These are phyloP conservation scores for Chironex yamaguchii DNA, from an alignment of 30 jellyfish, hydroid and myxozoan species.

Conservation along the genomic window DNA sequence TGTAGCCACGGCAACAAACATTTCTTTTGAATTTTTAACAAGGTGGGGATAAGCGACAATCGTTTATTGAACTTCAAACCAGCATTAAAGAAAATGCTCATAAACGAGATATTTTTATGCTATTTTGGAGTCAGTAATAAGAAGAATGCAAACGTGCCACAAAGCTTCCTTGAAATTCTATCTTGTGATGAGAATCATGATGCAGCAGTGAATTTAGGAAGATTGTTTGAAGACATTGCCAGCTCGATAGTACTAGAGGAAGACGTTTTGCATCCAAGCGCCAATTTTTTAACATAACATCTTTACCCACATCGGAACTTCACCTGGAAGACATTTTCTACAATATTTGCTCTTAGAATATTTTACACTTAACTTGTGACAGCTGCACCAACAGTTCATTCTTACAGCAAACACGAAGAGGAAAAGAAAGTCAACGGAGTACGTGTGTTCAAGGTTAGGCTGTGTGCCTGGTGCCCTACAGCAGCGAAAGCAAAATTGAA, in stretches of 20 bases:
- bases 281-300: slow-evolving; percentile 30
- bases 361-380: slow-evolving; percentile 69
- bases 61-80: slow-evolving; percentile 7
- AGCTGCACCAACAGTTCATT: slow-evolving; percentile 73
- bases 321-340: slow-evolving; percentile 49
- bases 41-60: not conserved
- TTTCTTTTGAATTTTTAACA: slow-evolving; percentile 7
- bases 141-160: slow-evolving; percentile 19
- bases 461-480: no score
- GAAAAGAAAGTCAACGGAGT: slow-evolving; percentile 47
- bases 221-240: slow-evolving; percentile 8
- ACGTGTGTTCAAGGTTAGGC: slow-evolving; percentile 40
- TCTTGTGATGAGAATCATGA: slow-evolving; percentile 32
- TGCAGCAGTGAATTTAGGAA: slow-evolving; percentile 31
- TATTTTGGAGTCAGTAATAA: slow-evolving; percentile 37
- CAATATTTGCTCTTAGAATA: slow-evolving; percentile 60
- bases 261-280: slow-evolving; percentile 60
- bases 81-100: slow-evolving; percentile 44
- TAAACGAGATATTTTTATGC: slow-evolving; percentile 33
- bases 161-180: not conserved
- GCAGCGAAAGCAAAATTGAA: no score
- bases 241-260: slow-evolving; percentile 56
- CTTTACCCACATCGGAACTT: slow-evolving; percentile 53
- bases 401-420: slow-evolving; percentile 52
- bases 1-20: slow-evolving; percentile 60